Percentiles rank a stretch among this genome's conserved stretches.
Evolutionary conservation across 30 jellyfish, hydroid and myxozoan species (phyloP).

Genomic region (Cassiopea andromeda): DNA sequence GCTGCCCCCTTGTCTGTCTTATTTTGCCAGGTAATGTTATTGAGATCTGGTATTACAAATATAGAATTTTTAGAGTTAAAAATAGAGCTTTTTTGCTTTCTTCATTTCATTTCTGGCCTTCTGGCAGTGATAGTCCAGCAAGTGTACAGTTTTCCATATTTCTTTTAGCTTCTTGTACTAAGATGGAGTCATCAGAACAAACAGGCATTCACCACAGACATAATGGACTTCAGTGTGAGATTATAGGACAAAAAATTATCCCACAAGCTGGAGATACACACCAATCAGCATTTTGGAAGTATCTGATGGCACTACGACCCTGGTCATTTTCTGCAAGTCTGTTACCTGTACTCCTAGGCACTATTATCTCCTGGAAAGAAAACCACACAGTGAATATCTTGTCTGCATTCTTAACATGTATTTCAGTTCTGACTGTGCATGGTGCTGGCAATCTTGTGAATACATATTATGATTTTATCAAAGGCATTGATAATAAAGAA

Average conservation of each 20-base stretch:
- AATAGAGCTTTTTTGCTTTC: too few relatives aligned
- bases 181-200: neutral
- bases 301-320: slow-evolving; percentile 82
- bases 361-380: slow-evolving; percentile 73
- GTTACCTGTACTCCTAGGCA: slow-evolving; percentile 84
- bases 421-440: slow-evolving; percentile 66
- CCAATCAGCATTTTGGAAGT: slow-evolving; percentile 1
- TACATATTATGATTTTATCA: slow-evolving; percentile 80
- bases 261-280: neutral
- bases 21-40: too few relatives aligned
- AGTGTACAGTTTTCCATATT: neutral
- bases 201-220: neutral
- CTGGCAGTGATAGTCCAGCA: neutral
- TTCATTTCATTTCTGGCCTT: too few relatives aligned
- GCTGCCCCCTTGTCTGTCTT: too few relatives aligned
- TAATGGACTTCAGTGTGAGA: neutral
- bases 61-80: too few relatives aligned
- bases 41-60: too few relatives aligned
- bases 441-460: slow-evolving; percentile 91
- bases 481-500: slow-evolving; percentile 73
- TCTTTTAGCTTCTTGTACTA: neutral
- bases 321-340: slow-evolving; percentile 97
- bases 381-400: slow-evolving; percentile 18
- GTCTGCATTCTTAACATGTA: slow-evolving; percentile 14
- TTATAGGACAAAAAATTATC: neutral